phyloP scores from a whole-genome alignment of 2,113 vertebrate species.

The Saccopteryx leptura region DNA sequence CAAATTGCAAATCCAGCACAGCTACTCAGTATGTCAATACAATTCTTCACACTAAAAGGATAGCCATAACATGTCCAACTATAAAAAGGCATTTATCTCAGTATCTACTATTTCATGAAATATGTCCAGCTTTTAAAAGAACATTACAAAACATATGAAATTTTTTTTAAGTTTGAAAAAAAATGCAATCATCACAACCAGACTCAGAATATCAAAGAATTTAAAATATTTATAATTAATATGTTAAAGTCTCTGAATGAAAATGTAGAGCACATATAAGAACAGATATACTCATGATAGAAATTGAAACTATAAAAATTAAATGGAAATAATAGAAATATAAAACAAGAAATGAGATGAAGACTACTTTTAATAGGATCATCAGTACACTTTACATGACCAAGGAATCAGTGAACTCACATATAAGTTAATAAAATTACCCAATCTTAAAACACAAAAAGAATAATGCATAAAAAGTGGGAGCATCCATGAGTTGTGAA shows the following conservation, averaged over 20 bases:
- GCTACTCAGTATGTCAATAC: background rate
- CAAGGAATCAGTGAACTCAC: background rate
- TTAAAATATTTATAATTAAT: slow-evolving; percentile 19
- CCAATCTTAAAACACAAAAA: background rate
- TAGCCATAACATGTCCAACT: background rate
- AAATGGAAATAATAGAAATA: slow-evolving; percentile 28
- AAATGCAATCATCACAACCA: background rate
- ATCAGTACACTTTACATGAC: background rate
- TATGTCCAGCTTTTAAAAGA: background rate
- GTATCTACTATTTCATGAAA: background rate
- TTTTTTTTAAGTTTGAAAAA: background rate
- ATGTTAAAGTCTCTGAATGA: background rate
- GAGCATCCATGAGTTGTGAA: background rate
- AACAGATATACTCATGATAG: background rate
- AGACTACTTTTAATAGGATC: background rate
- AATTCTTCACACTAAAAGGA: background rate
- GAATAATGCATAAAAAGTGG: background rate
- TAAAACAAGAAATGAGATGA: slow-evolving; percentile 1
- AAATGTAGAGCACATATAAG: background rate
- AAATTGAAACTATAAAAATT: background rate
- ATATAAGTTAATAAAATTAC: background rate
- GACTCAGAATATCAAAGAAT: background rate
- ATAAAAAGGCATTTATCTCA: background rate
- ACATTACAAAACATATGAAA: background rate
- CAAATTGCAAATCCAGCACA: background rate